A percentile compares a stretch with the other conserved stretches of the same genome.
Evolutionary conservation across 2,113 vertebrate genomes (phyloP).

Genomic region (Ranitomeya imitator): DNA sequence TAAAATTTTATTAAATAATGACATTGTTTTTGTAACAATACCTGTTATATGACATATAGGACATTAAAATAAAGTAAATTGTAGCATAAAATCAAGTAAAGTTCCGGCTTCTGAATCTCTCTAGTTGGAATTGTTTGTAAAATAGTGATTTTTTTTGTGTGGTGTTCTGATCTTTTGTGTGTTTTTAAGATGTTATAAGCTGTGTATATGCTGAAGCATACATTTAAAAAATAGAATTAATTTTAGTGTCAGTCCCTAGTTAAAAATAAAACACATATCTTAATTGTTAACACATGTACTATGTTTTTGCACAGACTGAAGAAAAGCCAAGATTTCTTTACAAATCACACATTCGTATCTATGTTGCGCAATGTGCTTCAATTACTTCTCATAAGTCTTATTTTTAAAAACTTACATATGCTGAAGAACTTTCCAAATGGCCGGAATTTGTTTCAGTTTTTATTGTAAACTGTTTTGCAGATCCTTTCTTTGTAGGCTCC

Average conservation of each 20-base stretch:
- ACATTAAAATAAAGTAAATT: neutral
- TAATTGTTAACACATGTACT: conserved; percentile 23
- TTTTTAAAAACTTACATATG: conserved; percentile 1
- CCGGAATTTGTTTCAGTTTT: conserved; percentile 17
- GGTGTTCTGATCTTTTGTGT: neutral
- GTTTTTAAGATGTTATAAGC: neutral
- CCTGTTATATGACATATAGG: neutral
- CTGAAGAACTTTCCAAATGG: conserved; percentile 38
- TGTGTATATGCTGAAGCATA: neutral
- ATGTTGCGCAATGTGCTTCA: conserved; percentile 22
- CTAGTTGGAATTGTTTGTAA: neutral
- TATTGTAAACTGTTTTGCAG: conserved; percentile 56
- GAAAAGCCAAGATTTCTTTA: conserved; percentile 33
- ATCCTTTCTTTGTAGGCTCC: conserved; percentile 40
- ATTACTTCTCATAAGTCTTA: conserved; percentile 6
- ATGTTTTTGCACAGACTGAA: conserved; percentile 29
- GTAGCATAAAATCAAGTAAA: too few relatives aligned
- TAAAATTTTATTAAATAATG: too few relatives aligned
- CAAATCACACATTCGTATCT: conserved; percentile 41
- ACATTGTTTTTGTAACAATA: neutral
- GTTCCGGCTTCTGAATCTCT: neutral
- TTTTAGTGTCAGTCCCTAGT: neutral
- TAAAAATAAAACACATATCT: conserved; percentile 41
- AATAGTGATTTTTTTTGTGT: neutral
- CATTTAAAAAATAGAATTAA: conserved; percentile 18